Evolutionary conservation across 2,888 invertebrate genomes (phyloP).

Genomic region (Thymelicus sylvestris): DNA sequence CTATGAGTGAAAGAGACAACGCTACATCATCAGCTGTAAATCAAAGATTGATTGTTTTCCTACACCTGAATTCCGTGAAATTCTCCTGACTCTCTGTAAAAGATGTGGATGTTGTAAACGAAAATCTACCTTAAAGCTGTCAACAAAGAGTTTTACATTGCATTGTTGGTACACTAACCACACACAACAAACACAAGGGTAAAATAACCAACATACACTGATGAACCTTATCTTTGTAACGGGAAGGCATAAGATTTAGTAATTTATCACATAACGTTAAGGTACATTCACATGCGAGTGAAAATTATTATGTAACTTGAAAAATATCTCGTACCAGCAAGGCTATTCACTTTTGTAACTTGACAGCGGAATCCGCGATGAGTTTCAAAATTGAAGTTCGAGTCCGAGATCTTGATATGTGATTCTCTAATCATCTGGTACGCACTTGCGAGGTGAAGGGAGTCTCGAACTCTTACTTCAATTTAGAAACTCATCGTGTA

Average conservation of each 20-base stretch:
- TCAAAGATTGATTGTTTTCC: conserved; percentile 10
- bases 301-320: too few relatives aligned
- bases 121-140: not conserved
- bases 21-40: not conserved
- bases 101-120: not conserved
- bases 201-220: not conserved
- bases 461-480: too few relatives aligned
- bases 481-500: too few relatives aligned
- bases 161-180: not conserved
- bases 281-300: not conserved
- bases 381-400: too few relatives aligned
- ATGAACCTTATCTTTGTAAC: not conserved
- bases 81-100: not conserved
- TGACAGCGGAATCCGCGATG: too few relatives aligned
- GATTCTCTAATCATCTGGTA: too few relatives aligned
- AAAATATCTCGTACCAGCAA: too few relatives aligned
- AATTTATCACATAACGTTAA: not conserved
- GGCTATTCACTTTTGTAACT: too few relatives aligned
- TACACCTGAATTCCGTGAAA: not conserved
- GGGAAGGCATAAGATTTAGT: not conserved
- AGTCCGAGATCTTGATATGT: too few relatives aligned
- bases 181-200: too few relatives aligned
- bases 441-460: too few relatives aligned
- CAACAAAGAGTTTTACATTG: not conserved
- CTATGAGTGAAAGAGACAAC: not conserved